Percentiles rank a stretch among this genome's conserved stretches.
These are phyloP conservation scores for Acronicta leporina DNA, from an alignment of 2,888 invertebrate genomes.

Conservation along the genomic window DNA sequence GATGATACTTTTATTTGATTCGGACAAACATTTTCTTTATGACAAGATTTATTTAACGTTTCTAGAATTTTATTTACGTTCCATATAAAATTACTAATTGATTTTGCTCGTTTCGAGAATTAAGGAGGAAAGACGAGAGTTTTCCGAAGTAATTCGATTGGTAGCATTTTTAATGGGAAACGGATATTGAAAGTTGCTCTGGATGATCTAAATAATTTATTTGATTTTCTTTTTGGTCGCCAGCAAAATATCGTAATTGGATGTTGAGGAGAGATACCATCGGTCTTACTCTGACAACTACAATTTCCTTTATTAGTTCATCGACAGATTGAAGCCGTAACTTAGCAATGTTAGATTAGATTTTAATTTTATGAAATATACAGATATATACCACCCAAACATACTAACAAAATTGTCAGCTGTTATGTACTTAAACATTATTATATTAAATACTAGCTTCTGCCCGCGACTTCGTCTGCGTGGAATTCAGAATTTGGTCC, in stretches of 20 bases:
- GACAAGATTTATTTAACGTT: slow-evolving; percentile 47
- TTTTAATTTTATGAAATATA: no score
- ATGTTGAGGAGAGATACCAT: slow-evolving; percentile 11
- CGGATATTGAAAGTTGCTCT: slow-evolving; percentile 27
- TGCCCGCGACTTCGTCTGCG: no score
- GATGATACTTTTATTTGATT: slow-evolving; percentile 63
- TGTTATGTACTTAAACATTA: no score
- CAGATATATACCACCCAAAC: no score
- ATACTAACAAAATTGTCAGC: no score
- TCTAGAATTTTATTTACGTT: slow-evolving; percentile 36
- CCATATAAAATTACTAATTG: slow-evolving; percentile 55
- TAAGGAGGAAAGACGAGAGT: slow-evolving; percentile 15
- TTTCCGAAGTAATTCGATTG: slow-evolving; percentile 27
- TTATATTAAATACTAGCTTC: no score
- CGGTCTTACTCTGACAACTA: not conserved
- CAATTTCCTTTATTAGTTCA: not conserved
- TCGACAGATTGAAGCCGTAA: no score
- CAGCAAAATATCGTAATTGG: slow-evolving; percentile 20
- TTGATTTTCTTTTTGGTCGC: slow-evolving; percentile 19
- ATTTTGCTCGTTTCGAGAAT: slow-evolving; percentile 30
- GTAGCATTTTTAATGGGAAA: slow-evolving; percentile 35
- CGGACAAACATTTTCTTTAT: slow-evolving; percentile 48
- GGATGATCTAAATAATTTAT: slow-evolving; percentile 25
- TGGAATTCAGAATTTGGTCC: no score
- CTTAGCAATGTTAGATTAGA: no score